phyloP scores from a whole-genome alignment of 2,888 invertebrate genomes.

The Cyclophora punctaria region DNA sequence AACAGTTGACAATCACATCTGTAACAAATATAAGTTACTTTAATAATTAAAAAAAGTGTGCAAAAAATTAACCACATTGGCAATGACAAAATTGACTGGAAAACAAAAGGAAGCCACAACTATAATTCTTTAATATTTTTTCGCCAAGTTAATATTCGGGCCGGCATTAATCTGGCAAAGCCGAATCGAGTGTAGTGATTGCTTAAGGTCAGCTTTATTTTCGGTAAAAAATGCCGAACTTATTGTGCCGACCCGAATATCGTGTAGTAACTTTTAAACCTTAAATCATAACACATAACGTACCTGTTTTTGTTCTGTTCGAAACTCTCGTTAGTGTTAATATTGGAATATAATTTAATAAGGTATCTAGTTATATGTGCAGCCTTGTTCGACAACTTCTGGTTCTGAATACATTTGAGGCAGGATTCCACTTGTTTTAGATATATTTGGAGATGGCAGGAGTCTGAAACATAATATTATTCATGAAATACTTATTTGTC shows the following conservation, averaged over 20 bases:
- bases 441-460: constrained; percentile 55
- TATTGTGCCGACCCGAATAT: too few species aligned
- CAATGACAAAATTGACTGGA: too few species aligned
- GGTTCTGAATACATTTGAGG: constrained; percentile 45
- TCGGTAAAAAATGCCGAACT: too few species aligned
- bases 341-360: constrained; percentile 31
- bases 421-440: constrained; percentile 50
- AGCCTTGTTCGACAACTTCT: constrained; percentile 23
- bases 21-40: constrained; percentile 16
- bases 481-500: background rate
- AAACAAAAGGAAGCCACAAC: too few species aligned
- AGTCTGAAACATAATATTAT: constrained; percentile 34
- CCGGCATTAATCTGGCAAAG: too few species aligned
- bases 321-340: constrained; percentile 14
- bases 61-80: too few species aligned
- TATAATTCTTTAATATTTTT: too few species aligned
- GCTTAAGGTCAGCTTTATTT: too few species aligned
- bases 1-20: constrained; percentile 56
- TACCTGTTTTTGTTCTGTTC: constrained; percentile 29
- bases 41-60: too few species aligned
- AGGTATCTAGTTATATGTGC: constrained; percentile 28
- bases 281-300: background rate
- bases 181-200: too few species aligned
- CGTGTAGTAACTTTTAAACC: background rate
- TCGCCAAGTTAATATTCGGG: too few species aligned